Evolutionary conservation across 2,797 vertebrate species (phyloP), one percentile per base, ranked within the genome.

Genomic region (Sciaenops ocellatus): DNA sequence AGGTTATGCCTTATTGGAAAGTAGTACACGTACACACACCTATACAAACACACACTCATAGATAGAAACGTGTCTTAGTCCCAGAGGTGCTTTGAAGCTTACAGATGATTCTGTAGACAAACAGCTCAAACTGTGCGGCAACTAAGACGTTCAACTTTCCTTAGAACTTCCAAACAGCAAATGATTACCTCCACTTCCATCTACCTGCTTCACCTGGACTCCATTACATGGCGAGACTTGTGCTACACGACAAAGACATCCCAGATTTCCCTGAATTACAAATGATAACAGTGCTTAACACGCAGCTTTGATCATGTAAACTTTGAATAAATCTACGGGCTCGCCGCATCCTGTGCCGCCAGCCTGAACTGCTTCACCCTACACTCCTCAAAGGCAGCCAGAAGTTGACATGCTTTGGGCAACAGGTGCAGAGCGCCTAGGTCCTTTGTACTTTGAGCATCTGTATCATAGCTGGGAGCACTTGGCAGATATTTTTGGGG

Each of bases 401-500:
- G 38, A 66, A 38, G 71, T 61, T 64, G 62, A 82, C 42, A 52
- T 44, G 80, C 84, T 82, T 38, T 30, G 48, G 84, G 82, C 82
- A 78, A 82, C 62, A 69, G 85, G 79, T 81, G 80, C 64, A 78
- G 41, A 56, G 63, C 77, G 81, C 70, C 11, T 42, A 63, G 64
- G 52, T 47, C 41, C 82, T 89, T 82, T 86, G 84, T 84, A 89
- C 83, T 83, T 47, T 50, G 44, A 82, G 85, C 69, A 69, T 86
- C 78, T 82, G 73, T 69, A 74, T 83, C 73, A 79, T 70, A 87
- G 81, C 89, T 75, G 22, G 24, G 17, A 82, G 83, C 67, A 4
- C 44, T 84, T 38, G 46, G 84, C 66, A 78, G 82, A 83, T 85
- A 86, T 87, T 79, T 85, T 80, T 62, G 47, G 66, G 68, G 59